A percentile compares a stretch with the other conserved stretches of the same genome.
Evolutionary conservation across 2,113 vertebrate genomes (phyloP).

Genomic region (Megaptera novaeangliae): DNA sequence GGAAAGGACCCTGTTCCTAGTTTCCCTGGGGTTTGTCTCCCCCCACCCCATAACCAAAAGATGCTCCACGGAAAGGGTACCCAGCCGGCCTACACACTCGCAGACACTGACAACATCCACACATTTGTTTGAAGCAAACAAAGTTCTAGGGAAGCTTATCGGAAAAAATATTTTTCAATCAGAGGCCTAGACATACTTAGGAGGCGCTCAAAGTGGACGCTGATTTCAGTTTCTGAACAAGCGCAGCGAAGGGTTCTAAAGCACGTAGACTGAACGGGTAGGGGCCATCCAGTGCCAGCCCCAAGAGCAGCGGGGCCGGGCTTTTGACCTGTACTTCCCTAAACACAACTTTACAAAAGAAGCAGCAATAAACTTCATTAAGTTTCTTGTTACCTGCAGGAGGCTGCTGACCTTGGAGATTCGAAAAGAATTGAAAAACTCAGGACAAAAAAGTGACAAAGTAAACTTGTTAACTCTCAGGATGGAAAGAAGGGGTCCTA

Average conservation of each 20-base stretch:
- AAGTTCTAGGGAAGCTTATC: background rate
- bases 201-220: background rate
- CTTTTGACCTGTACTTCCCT: background rate
- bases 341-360: background rate
- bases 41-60: background rate
- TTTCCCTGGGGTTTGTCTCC: background rate
- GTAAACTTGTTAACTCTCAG: background rate
- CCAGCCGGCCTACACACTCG: background rate
- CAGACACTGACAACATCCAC: background rate
- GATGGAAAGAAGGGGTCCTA: background rate
- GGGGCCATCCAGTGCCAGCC: background rate
- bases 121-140: background rate
- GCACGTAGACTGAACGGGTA: rapidly evolving
- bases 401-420: slow-evolving; percentile 35
- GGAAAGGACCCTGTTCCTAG: background rate
- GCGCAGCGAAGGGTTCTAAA: background rate
- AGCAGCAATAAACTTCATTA: background rate
- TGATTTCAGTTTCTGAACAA: background rate
- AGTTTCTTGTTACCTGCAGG: background rate
- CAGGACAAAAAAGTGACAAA: background rate
- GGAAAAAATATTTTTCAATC: background rate
- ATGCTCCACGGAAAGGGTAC: background rate
- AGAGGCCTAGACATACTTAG: background rate
- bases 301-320: background rate
- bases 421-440: background rate